Base-by-base conservation (phyloP, 1,140 invertebrate genomes). In the Drosophila navojoa region DNA sequence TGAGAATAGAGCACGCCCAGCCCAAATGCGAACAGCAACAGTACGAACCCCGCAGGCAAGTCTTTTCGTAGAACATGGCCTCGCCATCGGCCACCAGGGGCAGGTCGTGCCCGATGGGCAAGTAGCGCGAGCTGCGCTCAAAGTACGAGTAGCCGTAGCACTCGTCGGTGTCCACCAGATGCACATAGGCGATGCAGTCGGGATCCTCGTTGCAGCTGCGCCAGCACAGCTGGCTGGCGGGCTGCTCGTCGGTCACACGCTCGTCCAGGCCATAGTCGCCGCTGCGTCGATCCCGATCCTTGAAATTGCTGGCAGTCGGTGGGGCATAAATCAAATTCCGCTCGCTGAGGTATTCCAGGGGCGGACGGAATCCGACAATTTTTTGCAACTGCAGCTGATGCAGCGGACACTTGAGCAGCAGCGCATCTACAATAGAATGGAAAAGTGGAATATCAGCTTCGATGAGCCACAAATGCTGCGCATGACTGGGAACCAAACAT, bases 31-130 rank as follows among this genome's bases (percentile, higher is more conserved):
- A 22, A 22, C 19, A 22, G 19, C 19, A 16, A 9, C 79, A 9
- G 45, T 49, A 69, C 84, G 44, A 35, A 93, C 92, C 90, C 13
- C 84, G 81, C 19, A 93, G 70, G 55, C 93, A 93, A 29, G 76
- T 91, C 84, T 93, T 93, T 25, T 92, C 81, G 75, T 93, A 93
- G 92, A 93, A 93, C 32, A 92, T 90, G n/a, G 92, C 91, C 76
- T 93, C 90, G 32, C 78, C 80, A 59, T 93, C 93, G 10, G 91
- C 77, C 22, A 92, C 76, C 68, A 91, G 62, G 0, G 92, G 86
- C 53, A 86, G 57, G 45, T 93, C 92, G 57, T 90, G 73, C 5
- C 63, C 45, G 47, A 91, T 90, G 71, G 81, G 59, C 69, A 74
- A 50, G 59, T 90, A 92, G 2, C 74, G 79, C 5, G 69, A 42